phyloP scores from a whole-genome alignment of 2,113 vertebrate species.

The Platysternon megacephalum region DNA sequence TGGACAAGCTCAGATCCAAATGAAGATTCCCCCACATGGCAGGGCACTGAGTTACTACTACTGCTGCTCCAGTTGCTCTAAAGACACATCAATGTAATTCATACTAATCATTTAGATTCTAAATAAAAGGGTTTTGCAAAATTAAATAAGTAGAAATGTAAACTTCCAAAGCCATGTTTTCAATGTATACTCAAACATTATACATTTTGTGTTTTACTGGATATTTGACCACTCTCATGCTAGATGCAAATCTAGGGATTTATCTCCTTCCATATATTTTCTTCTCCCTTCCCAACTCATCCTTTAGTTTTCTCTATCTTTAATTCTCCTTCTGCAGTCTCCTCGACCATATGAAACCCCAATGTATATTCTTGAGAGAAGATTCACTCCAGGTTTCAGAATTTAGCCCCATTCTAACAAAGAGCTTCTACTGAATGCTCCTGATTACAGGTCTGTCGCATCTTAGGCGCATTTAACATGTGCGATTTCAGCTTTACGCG shows the following conservation, averaged over 20 bases:
- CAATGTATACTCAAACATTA: not conserved
- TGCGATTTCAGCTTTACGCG: no score
- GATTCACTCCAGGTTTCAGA: not conserved
- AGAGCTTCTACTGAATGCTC: not conserved
- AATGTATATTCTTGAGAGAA: not conserved
- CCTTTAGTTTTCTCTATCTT: not conserved
- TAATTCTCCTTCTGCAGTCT: not conserved
- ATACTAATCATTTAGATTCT: not conserved
- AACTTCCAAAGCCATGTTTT: not conserved
- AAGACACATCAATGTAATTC: not conserved
- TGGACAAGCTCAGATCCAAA: not conserved
- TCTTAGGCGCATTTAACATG: no score
- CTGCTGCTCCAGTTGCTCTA: not conserved
- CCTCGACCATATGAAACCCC: not conserved
- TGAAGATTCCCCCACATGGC: not conserved
- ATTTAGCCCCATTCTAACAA: not conserved
- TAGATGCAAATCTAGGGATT: not conserved
- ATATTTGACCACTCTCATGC: not conserved
- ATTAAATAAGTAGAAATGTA: not conserved
- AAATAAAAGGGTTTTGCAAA: not conserved
- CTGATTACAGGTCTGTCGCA: no score
- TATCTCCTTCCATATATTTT: not conserved
- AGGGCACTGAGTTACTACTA: not conserved
- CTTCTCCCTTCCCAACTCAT: not conserved
- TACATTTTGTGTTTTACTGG: not conserved